Base-by-base conservation (phyloP, 2,888 invertebrate species). In the Trichogramma evanescens region DNA sequence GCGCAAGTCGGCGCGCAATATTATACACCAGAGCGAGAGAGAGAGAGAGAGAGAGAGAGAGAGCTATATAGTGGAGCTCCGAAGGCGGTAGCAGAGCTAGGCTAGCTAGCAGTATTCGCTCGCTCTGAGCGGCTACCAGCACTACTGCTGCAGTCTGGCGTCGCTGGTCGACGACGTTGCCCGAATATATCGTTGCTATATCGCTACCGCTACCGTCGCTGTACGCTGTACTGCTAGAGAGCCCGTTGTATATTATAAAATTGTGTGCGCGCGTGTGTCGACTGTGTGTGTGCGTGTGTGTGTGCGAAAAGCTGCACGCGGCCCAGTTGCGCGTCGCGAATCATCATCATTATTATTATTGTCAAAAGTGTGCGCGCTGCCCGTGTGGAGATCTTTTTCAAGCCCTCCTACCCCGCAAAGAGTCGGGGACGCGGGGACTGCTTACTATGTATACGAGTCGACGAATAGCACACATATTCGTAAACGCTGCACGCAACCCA, bases 151-250 rank as follows among this genome's bases (percentile, higher is more conserved):
- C 64, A 64, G 64, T 64, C 64, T 64, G 62, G 64, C 62, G 64
- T 63, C 26, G 26, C 26, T 61, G 64, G 63, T 64, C 63, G 63
- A 58, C 64, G 64, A 63, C 64, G 64, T 62, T 50, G 44, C 60
- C 56, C 56, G 59, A 61, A 54, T 62, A 40, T 13, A 13, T 13
- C 13, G 13, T 13, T 13, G 13, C 13, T 13, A 13, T 13, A 13
- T 13, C n/a, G 39, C 50, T 38, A 26, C 49, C 41, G 45, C 38
- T 6, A 26, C 26, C 3, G 26, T 26, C 2, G 26, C 26, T 26
- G 26, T 26, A 26, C 2, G 26, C 26, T 26, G 2, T 26, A 26
- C 26, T 3, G 26, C 26, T 26, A 13, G 1, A 13, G 13, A n/a
- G 13, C 13, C n/a, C n/a, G n/a, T n/a, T n/a, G n/a, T 26, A 26